Evolutionary conservation across 1,140 invertebrate species (phyloP).

Genomic region (Sminthurides bifidus): DNA sequence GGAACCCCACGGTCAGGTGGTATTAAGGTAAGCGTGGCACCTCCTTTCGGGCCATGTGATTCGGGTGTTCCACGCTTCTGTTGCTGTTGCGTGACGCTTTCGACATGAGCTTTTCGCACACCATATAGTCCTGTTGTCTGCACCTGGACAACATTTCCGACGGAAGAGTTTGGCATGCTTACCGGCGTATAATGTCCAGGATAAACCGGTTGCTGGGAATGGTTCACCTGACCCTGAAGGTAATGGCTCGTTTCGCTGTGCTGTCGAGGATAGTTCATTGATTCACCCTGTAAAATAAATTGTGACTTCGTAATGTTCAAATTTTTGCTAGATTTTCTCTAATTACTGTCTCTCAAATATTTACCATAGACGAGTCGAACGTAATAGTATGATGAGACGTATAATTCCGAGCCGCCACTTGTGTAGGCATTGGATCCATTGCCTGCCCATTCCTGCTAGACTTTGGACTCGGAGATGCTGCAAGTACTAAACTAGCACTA

Average conservation of each 20-base stretch:
- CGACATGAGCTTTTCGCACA: too few species aligned
- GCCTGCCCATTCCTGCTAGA: conserved; percentile 25
- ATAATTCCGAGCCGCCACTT: conserved; percentile 22
- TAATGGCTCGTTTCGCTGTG: conserved; percentile 30
- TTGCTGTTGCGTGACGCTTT: too few species aligned
- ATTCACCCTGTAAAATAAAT: too few species aligned
- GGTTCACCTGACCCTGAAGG: conserved; percentile 43
- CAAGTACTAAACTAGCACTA: conserved; percentile 14
- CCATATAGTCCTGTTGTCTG: too few species aligned
- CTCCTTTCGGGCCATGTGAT: conserved; percentile 1
- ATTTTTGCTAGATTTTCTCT: too few species aligned
- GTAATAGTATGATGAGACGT: conserved; percentile 11
- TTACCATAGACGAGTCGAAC: conserved; percentile 27
- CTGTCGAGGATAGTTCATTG: too few species aligned
- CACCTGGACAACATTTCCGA: too few species aligned
- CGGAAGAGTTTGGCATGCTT: conserved; percentile 5
- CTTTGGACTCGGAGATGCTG: conserved; percentile 29
- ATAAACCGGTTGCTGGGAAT: conserved; percentile 44
- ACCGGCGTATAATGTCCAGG: conserved; percentile 11
- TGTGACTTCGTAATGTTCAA: too few species aligned
- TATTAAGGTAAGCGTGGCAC: conserved; percentile 2
- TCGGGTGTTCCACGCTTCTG: conserved; percentile 6
- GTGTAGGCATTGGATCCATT: conserved; percentile 23
- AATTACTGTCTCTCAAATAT: too few species aligned
- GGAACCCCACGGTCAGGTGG: conserved; percentile 4